Evolutionary conservation across 1,140 invertebrate species (phyloP).

Genomic region (Drosophila athabasca): DNA sequence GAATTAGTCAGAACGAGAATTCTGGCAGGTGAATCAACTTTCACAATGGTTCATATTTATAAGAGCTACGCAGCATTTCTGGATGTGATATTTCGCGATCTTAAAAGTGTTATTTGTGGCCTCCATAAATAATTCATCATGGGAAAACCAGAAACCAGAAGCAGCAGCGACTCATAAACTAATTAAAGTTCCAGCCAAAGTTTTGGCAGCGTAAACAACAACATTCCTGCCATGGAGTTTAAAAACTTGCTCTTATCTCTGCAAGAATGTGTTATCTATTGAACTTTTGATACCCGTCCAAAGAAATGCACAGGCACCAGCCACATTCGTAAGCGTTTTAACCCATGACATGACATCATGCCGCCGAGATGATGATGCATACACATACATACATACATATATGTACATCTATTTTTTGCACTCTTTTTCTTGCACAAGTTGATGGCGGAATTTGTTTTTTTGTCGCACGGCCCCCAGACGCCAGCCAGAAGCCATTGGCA

Average conservation of each 20-base stretch:
- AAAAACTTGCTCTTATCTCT: conserved; percentile 15
- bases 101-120: too few relatives aligned
- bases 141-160: too few relatives aligned
- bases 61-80: neutral
- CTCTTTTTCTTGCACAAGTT: conserved; percentile 15
- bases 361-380: conserved; percentile 11
- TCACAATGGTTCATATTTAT: conserved; percentile 11
- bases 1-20: conserved; percentile 17
- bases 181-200: too few relatives aligned
- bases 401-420: neutral
- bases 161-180: too few relatives aligned
- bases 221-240: neutral
- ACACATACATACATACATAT: neutral
- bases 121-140: too few relatives aligned
- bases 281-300: neutral
- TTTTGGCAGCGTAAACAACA: neutral
- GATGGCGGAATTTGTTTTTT: conserved; percentile 2
- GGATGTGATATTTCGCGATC: too few relatives aligned
- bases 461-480: conserved; percentile 11
- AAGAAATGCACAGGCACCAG: conserved; percentile 5
- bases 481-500: neutral
- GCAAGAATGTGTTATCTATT: conserved; percentile 16
- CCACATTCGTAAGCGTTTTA: neutral
- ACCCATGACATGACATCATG: conserved; percentile 40
- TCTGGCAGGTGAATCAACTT: conserved; percentile 1